phyloP scores from a whole-genome alignment of 2,888 invertebrate species.

The Blomia tropicalis region DNA sequence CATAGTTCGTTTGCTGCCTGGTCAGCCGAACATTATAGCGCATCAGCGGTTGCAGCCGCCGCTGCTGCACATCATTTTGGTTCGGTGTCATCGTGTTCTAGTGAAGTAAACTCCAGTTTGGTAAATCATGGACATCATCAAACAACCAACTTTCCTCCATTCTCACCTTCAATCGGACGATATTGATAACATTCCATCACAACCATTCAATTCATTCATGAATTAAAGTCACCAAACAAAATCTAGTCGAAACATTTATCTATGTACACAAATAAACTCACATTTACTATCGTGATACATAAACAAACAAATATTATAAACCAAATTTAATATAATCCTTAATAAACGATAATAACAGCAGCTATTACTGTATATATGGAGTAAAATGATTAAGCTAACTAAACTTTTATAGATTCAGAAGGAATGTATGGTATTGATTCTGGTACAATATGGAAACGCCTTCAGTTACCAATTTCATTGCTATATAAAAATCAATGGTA shows the following conservation, averaged over 20 bases:
- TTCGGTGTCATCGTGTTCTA: neutral
- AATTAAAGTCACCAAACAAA: neutral
- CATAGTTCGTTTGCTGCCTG: conserved; percentile 8
- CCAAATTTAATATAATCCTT: neutral
- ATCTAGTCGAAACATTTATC: neutral
- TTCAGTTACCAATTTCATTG: too few species aligned
- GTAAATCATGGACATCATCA: neutral
- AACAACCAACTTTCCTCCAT: neutral
- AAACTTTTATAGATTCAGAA: too few species aligned
- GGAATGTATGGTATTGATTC: too few species aligned
- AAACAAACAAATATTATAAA: neutral
- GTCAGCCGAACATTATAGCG: conserved; percentile 4
- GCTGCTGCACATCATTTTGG: neutral
- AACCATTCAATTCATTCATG: neutral
- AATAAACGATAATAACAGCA: too few species aligned
- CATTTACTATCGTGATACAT: neutral
- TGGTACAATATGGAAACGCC: too few species aligned
- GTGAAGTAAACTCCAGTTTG: neutral
- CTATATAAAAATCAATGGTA: too few species aligned
- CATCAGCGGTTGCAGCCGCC: neutral
- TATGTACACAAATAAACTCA: neutral
- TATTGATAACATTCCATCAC: neutral
- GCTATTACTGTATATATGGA: too few species aligned
- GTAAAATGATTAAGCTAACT: neutral
- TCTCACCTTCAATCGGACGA: neutral